phyloP scores from a whole-genome alignment of 92 coral and sea anemone species.

The Porites evermanni region DNA sequence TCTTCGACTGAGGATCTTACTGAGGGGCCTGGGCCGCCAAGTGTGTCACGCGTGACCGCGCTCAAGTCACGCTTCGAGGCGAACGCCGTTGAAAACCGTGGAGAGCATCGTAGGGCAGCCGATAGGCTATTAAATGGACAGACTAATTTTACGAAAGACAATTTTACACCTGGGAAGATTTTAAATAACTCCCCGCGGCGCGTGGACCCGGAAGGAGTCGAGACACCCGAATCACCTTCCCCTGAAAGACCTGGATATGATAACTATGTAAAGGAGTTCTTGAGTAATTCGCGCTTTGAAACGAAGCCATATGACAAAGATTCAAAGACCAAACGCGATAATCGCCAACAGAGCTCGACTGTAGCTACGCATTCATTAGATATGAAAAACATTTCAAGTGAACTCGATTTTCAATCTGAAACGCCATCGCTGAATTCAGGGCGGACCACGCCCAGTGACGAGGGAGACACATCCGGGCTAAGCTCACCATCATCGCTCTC shows the following conservation, averaged over 20 bases:
- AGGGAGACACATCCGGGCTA: conserved; percentile 49
- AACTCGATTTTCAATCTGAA: conserved; percentile 3
- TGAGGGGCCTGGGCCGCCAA: conserved; percentile 47
- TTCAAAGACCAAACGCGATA: neutral
- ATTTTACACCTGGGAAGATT: neutral
- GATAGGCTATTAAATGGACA: neutral
- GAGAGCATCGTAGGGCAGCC: neutral
- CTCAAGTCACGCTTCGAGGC: conserved; percentile 35
- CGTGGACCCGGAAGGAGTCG: conserved; percentile 31
- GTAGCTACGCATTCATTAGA: conserved; percentile 10
- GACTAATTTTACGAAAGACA: neutral
- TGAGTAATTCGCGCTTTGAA: neutral
- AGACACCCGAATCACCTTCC: neutral
- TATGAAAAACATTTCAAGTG: neutral
- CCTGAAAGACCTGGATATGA: neutral
- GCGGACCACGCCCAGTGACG: conserved; percentile 25
- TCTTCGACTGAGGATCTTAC: conserved; percentile 55
- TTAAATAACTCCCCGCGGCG: neutral
- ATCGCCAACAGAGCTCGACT: neutral
- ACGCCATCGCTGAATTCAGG: neutral
- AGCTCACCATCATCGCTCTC: conserved; percentile 85
- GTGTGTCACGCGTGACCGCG: conserved; percentile 43
- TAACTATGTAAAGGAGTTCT: neutral
- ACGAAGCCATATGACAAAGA: neutral
- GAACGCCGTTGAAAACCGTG: neutral